Base-by-base conservation (phyloP, 2,888 invertebrate genomes). In the Muschampia plurimacula region DNA sequence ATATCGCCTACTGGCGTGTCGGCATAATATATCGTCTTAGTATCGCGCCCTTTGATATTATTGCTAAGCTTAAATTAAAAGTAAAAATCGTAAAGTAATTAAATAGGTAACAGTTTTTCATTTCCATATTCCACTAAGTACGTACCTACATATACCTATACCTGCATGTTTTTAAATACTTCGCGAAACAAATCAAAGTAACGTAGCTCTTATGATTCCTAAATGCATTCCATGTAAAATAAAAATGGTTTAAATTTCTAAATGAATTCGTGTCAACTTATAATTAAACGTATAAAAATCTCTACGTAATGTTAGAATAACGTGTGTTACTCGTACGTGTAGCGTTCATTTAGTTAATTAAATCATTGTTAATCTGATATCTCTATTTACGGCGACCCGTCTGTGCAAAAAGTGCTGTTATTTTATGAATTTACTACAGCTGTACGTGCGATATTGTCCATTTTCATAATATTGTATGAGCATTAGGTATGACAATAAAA, bases 331-430 rank as follows among this genome's bases (percentile, higher is more conserved):
- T 28, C 55, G 55, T 55, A 71, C 71, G 60, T 60, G 66, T 67
- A 28, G 60, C 60, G 71, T 71, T 60, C 71, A 71, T 71, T 71
- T 71, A 71, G 52, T 67, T 71, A 71, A 71, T 71, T 66, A 71
- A 66, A 65, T 67, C 71, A 71, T 71, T 71, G 71, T 71, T 60
- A 71, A 66, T 71, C 71, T 71, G 71, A 66, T 67, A 66, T 71
- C 66, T 71, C 60, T 71, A 41, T 71, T 71, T 59, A 41, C 66
- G 71, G 60, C 60, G 66, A 46, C 66, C 52, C 60, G 60, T 39
- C 28, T 22, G 71, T 68, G 49, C 60, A 68, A 68, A 72, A 71
- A 72, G 39, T 70, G 59, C 49, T 8, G 49, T 39, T 52, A 60
- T 72, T 52, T 70, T 46, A 68, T 60, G 44, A 68, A 63, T 39